phyloP scores from a whole-genome alignment of 2,797 vertebrate genomes.

The Anas georgica region DNA sequence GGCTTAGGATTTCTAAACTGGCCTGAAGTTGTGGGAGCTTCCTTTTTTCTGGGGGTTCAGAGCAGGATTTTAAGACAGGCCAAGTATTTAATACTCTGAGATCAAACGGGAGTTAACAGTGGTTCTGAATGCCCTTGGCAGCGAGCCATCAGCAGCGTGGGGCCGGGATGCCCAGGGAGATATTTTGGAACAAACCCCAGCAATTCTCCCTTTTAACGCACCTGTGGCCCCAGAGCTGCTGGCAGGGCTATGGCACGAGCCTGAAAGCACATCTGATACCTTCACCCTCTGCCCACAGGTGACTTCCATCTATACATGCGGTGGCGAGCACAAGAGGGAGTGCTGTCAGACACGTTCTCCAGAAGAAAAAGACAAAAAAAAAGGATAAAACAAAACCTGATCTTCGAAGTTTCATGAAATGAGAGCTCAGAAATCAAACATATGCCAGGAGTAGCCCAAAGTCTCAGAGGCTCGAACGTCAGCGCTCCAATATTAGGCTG shows the following conservation, averaged over 20 bases:
- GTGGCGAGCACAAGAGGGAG: not conserved
- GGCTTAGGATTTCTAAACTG: not conserved
- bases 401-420: not conserved
- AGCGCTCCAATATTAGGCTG: not conserved
- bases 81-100: not conserved
- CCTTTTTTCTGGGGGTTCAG: not conserved
- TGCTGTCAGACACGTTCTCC: not conserved
- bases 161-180: not conserved
- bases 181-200: not conserved
- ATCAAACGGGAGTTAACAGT: not conserved
- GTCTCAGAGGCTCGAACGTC: not conserved
- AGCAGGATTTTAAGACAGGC: not conserved
- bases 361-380: rapidly evolving
- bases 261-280: not conserved
- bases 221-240: not conserved
- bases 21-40: not conserved
- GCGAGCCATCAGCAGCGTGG: not conserved
- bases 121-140: not conserved
- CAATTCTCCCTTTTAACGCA: not conserved
- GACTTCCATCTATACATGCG: not conserved
- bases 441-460: not conserved
- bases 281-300: not conserved
- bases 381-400: not conserved
- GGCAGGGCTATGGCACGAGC: not conserved
- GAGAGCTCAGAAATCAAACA: not conserved